Base-by-base conservation (phyloP, 2,797 vertebrate genomes). In the Hephaestus fuliginosus region DNA sequence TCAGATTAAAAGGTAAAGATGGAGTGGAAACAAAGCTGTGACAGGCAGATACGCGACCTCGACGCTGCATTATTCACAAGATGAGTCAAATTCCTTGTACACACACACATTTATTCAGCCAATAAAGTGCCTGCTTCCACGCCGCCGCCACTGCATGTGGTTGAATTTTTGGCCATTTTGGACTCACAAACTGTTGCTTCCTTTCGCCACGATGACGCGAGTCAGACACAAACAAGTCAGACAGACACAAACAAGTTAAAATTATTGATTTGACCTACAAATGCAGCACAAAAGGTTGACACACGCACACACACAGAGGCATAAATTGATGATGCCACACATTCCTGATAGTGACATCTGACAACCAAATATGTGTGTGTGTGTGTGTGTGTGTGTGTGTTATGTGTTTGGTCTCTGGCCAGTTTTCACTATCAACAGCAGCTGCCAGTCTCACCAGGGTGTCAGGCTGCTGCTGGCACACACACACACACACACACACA, bases 391-490 rank as follows among this genome's bases (percentile, higher is more conserved):
- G 67, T 25, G 18, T 82, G 77, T 76, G 49, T 44, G 77, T 79
- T 58, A 75, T 69, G 70, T 70, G 71, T 65, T 78, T 86, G 80
- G 85, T 89, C 80, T 73, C 58, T 64, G 75, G 89, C 88, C 93
- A 90, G 83, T 87, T 77, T 90, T 91, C 87, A 90, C 87, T 85
- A 91, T 92, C 91, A 90, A 87, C 91, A 92, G 87, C 91, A 94
- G 93, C 91, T 93, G 93, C 85, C 88, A 80, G 87, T 89, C 86
- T 43, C 90, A 86, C 85, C 63, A 67, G 88, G 92, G 92, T 92
- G 89, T 89, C 86, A 83, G 81, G 89, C 91, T 88, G 87, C 82
- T 90, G 87, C 90, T 92, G 88, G 84, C 90, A 51, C 74, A 78
- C 70, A 65, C 74, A 78, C 68, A 70, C 62, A 70, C 60, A 66